Base-by-base conservation (phyloP, 2,888 invertebrate genomes). In the Coelopa pilipes region DNA sequence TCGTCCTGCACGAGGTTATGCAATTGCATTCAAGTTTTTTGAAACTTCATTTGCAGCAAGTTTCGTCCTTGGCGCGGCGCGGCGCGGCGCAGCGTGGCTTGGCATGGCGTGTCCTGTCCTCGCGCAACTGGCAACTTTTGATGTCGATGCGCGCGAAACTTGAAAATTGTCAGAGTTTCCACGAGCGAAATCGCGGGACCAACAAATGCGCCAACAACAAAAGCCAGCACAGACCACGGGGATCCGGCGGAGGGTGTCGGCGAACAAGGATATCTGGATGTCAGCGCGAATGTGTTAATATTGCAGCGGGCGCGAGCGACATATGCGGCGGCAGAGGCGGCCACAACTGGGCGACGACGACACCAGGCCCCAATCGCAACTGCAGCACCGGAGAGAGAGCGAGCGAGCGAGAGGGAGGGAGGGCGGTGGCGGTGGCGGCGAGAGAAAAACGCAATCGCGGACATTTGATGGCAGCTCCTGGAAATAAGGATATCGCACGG, bases 211-310 rank as follows among this genome's bases (percentile, higher is more conserved):
- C 53, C 46, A 65, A 63, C 50, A 47, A 65, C 55, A 19, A 49
- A 34, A 65, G 59, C 24, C 50, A 65, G 59, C 24, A 15, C 4
- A 34, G 12, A 59, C 12, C 59, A 60, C 19, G 60, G 24, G 15
- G 12, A 21, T 15, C 46, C 17, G 21, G 21, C 19, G n/a, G n/a
- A n/a, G n/a, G 34, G 2, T 34, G 34, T 34, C 7, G 34, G 34
- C 10, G 24, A 47, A 62, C 49, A 60, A 62, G 50, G 46, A 65
- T 71, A 46, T 65, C 55, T 10, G 17, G 60, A 71, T 63, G 17
- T 34, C 65, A 65, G 65, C 65, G 71, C 63, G 55, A 71, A 71
- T 63, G 71, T 71, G 71, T 55, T 71, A 71, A 71, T 71, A 71
- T 71, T 71, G 66, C 66, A 66, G 13, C 50, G 21, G 21, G 50